phyloP scores from a whole-genome alignment of 2,797 vertebrate genomes.

The Distichodus sexfasciatus region DNA sequence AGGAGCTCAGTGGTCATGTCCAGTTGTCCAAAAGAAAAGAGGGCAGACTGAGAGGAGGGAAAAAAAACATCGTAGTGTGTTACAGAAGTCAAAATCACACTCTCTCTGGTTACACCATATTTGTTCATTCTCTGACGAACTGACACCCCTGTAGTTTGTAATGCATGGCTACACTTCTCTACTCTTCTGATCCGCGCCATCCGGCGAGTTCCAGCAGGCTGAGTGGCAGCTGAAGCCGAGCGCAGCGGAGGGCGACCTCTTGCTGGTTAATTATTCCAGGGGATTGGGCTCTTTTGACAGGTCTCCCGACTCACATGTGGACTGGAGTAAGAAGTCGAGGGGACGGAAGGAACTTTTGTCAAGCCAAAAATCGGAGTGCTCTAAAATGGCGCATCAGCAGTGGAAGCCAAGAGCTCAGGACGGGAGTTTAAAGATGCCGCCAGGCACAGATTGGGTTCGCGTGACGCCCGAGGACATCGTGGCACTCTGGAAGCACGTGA shows the following conservation, averaged over 20 bases:
- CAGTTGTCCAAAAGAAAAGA: background rate
- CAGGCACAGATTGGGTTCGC: constrained; percentile 59
- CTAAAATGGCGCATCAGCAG: constrained; percentile 64
- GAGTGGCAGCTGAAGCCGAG: constrained; percentile 22
- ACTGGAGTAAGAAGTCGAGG: background rate
- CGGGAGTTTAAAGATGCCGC: constrained; percentile 59
- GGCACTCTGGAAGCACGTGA: constrained; percentile 56
- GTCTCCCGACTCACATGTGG: constrained; percentile 23
- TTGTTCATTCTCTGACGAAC: constrained; percentile 7
- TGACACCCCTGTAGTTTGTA: constrained; percentile 8
- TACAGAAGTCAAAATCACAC: background rate
- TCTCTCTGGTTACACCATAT: background rate
- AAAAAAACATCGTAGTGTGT: background rate
- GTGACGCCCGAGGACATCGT: constrained; percentile 58
- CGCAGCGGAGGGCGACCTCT: constrained; percentile 46
- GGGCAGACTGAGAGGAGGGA: background rate
- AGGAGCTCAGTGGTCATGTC: background rate
- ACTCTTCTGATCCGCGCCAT: constrained; percentile 12
- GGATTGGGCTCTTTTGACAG: constrained; percentile 50
- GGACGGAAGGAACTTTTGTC: background rate
- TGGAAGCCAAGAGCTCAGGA: constrained; percentile 50
- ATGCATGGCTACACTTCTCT: constrained; percentile 18
- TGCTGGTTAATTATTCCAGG: constrained; percentile 53
- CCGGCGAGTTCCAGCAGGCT: constrained; percentile 29
- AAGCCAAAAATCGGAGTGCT: constrained; percentile 26